A percentile compares a stretch with the other conserved stretches of the same genome.
Conservation (phyloP, 2,113 vertebrate species). For the Glaucidium brasilianum region DNA sequence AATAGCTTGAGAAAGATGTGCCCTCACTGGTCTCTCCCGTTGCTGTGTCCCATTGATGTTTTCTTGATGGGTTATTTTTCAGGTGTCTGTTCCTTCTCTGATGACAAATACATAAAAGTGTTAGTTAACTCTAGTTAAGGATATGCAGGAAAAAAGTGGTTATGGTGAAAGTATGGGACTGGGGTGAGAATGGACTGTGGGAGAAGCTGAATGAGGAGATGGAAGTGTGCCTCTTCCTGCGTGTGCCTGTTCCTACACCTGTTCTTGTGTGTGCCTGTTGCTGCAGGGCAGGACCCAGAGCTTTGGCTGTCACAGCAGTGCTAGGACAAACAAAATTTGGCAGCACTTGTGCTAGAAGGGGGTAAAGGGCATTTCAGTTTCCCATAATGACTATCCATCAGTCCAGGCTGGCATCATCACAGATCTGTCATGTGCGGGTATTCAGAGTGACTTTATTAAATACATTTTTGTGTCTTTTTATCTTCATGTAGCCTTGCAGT, state of each 20-base stretch:
- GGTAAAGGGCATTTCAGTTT: background rate
- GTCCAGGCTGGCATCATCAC: background rate
- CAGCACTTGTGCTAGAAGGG: background rate
- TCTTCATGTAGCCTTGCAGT: background rate
- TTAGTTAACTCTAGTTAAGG: background rate
- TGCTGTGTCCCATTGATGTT: rapidly evolving
- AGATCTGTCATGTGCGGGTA: background rate
- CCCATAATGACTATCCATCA: background rate
- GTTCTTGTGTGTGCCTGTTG: background rate
- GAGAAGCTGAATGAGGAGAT: background rate
- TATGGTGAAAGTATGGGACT: background rate
- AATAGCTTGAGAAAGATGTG: background rate
- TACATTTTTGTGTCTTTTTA: background rate
- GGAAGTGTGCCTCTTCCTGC: background rate
- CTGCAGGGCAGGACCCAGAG: background rate
- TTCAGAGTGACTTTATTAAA: background rate
- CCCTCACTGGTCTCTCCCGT: background rate
- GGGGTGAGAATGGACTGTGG: background rate
- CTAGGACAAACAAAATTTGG: background rate
- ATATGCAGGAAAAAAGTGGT: background rate
- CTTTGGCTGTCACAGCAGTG: background rate
- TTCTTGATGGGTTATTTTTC: background rate
- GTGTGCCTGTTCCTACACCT: background rate
- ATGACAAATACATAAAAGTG: background rate
- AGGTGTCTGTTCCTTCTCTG: background rate